These are phyloP conservation scores for Thaumatotibia leucotreta DNA, from an alignment of 1,140 invertebrate species.

Conservation along the genomic window DNA sequence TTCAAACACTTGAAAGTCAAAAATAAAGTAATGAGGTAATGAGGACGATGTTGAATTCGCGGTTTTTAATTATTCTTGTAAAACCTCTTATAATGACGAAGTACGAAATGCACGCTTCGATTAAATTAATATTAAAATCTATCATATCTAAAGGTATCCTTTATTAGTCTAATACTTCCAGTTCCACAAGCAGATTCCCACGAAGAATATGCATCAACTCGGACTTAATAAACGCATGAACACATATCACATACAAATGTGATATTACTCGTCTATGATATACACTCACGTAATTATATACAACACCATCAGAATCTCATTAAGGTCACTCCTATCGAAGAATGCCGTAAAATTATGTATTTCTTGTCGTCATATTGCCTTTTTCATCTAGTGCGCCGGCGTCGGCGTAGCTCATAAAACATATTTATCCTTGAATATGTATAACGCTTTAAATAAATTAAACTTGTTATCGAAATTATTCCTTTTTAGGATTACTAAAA, in stretches of 20 bases:
- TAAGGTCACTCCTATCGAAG: background rate
- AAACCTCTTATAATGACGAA: too few relatives aligned
- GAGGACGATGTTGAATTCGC: too few relatives aligned
- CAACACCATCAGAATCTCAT: background rate
- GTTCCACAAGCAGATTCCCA: too few relatives aligned
- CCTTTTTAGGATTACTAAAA: background rate
- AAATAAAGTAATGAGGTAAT: too few relatives aligned
- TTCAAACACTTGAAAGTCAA: too few relatives aligned
- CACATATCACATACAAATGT: constrained; percentile 26
- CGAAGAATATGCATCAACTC: background rate
- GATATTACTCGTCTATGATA: constrained; percentile 18
- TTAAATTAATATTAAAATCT: too few relatives aligned
- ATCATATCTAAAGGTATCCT: too few relatives aligned
- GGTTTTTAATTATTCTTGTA: too few relatives aligned
- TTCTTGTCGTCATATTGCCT: background rate
- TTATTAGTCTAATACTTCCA: too few relatives aligned
- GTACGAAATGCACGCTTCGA: too few relatives aligned
- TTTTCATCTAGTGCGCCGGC: background rate
- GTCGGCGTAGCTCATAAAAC: background rate
- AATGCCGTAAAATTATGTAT: background rate
- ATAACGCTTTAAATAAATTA: background rate
- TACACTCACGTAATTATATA: background rate
- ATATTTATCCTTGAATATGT: background rate
- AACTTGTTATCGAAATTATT: background rate
- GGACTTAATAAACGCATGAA: background rate